Evolutionary conservation across 2,113 vertebrate species (phyloP).

Genomic region (Eulacestoma nigropectus): DNA sequence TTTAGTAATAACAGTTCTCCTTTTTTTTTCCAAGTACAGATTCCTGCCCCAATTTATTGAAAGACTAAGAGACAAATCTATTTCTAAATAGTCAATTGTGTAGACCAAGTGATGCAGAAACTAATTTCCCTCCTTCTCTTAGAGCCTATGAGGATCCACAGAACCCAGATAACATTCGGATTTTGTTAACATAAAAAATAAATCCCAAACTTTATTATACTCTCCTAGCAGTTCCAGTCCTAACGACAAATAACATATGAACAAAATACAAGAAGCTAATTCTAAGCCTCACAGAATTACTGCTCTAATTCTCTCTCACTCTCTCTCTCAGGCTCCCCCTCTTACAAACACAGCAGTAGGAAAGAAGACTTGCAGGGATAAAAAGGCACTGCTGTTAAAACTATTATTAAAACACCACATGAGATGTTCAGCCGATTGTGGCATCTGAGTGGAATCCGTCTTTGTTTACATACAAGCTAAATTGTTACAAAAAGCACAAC

Average conservation of each 20-base stretch:
- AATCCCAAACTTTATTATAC: slow-evolving; percentile 1
- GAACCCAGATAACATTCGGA: slow-evolving; percentile 12
- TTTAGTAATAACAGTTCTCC: not conserved
- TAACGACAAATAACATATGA: not conserved
- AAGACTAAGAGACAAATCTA: slow-evolving; percentile 13
- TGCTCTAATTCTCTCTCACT: not conserved
- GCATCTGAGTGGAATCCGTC: not conserved
- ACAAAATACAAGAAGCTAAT: slow-evolving; percentile 5
- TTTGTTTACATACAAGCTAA: slow-evolving; percentile 27
- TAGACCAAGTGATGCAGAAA: slow-evolving; percentile 19
- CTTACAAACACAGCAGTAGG: not conserved
- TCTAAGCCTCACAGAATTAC: slow-evolving; percentile 20
- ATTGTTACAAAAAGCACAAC: slow-evolving; percentile 9
- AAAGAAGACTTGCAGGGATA: slow-evolving; percentile 35
- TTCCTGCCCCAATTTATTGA: not conserved
- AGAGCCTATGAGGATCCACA: not conserved
- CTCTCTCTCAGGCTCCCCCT: not conserved
- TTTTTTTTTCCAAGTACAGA: not conserved
- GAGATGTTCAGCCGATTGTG: not conserved
- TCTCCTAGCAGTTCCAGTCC: not conserved
- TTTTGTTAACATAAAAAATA: slow-evolving; percentile 2
- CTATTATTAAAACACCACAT: slow-evolving; percentile 54
- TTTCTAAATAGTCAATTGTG: slow-evolving; percentile 13
- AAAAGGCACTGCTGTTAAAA: slow-evolving; percentile 26
- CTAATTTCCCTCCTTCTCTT: slow-evolving; percentile 29